These are phyloP conservation scores for Netelia virgata DNA, from an alignment of 2,888 invertebrate species.

Conservation along the genomic window DNA sequence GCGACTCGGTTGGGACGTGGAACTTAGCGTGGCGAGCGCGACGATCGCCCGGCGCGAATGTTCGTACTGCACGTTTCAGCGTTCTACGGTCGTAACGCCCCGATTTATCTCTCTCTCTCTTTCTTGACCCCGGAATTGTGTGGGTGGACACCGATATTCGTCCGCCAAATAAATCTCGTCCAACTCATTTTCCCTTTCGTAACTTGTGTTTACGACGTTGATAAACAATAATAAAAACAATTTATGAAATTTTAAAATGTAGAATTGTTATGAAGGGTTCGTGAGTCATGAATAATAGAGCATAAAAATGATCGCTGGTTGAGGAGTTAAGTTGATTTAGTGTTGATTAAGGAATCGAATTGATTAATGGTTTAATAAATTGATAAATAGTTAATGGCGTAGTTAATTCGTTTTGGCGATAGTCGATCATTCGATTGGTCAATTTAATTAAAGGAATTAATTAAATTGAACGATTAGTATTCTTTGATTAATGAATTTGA, in stretches of 20 bases:
- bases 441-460: background rate
- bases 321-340: background rate
- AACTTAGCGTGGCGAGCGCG: conserved; percentile 58
- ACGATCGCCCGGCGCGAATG: background rate
- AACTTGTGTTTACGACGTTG: background rate
- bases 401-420: background rate
- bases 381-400: too few species aligned
- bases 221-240: conserved; percentile 28
- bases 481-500: background rate
- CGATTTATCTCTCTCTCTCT: conserved; percentile 22
- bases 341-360: too few species aligned
- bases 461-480: background rate
- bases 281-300: background rate
- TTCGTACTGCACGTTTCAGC: conserved; percentile 46
- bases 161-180: conserved; percentile 63
- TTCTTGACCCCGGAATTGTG: conserved; percentile 55
- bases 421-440: background rate
- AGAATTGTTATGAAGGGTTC: background rate
- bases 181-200: conserved; percentile 30
- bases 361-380: too few species aligned
- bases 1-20: conserved; percentile 59
- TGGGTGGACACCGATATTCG: conserved; percentile 62
- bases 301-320: background rate
- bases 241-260: background rate
- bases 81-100: conserved; percentile 65